Evolutionary conservation across 2,797 vertebrate species (phyloP).

Genomic region (Myiotriccus ornatus): DNA sequence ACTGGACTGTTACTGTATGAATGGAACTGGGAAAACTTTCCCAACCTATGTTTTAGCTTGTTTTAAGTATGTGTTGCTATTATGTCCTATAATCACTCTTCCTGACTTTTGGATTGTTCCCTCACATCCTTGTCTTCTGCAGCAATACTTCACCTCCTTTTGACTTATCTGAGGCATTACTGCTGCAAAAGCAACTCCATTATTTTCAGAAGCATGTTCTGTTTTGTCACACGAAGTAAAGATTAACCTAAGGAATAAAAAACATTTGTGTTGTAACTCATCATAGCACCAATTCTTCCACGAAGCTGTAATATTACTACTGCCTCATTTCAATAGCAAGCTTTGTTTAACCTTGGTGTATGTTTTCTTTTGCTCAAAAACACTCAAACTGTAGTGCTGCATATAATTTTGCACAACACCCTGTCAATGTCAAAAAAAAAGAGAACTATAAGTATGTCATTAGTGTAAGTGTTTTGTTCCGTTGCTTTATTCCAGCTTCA

Average conservation of each 20-base stretch:
- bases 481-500: not conserved
- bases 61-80: not conserved
- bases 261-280: not conserved
- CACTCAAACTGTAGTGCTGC: not conserved
- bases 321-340: not conserved
- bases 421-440: not conserved
- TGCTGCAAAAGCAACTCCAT: not conserved
- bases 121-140: not conserved
- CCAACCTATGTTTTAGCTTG: not conserved
- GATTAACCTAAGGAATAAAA: not conserved
- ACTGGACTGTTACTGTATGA: rapidly evolving
- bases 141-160: not conserved
- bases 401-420: not conserved
- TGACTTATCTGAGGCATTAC: not conserved
- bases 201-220: not conserved
- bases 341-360: not conserved
- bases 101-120: not conserved
- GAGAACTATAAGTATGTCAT: not conserved
- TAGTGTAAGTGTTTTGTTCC: not conserved
- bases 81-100: not conserved
- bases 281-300: not conserved
- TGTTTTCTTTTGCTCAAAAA: not conserved
- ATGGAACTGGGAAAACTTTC: not conserved
- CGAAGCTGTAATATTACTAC: not conserved
- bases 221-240: not conserved